A percentile compares a stretch with the other conserved stretches of the same genome.
phyloP scores from a whole-genome alignment of 2,113 vertebrate species.

The Ursus arctos region DNA sequence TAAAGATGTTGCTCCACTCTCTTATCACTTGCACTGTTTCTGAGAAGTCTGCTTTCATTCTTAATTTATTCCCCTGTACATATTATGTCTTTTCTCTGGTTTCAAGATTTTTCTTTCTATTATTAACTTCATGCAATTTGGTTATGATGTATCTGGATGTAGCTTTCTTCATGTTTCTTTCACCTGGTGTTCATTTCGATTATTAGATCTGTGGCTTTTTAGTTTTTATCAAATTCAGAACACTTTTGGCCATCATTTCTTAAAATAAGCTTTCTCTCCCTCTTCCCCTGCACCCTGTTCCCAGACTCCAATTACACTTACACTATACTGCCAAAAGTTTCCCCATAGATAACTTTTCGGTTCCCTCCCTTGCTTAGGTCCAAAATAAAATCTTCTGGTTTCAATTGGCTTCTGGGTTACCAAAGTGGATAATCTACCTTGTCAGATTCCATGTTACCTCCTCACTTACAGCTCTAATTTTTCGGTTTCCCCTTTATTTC shows the following conservation, averaged over 20 bases:
- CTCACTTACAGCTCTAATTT: background rate
- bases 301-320: background rate
- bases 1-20: background rate
- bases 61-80: background rate
- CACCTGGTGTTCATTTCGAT: background rate
- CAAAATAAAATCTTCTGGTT: conserved; percentile 1
- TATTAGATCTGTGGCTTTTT: conserved; percentile 29
- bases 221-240: conserved; percentile 36
- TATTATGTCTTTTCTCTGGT: background rate
- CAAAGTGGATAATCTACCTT: background rate
- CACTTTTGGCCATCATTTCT: background rate
- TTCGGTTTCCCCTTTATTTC: conserved; percentile 7
- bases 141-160: background rate
- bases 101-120: conserved; percentile 19
- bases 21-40: background rate
- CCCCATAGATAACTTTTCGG: background rate
- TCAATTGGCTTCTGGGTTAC: background rate
- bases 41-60: background rate
- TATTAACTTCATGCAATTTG: background rate
- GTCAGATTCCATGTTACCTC: background rate
- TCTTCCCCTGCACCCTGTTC: background rate
- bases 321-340: background rate
- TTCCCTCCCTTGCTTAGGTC: background rate
- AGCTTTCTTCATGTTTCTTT: conserved; percentile 43
- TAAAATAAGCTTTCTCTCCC: conserved; percentile 31